Conservation (phyloP, 1,140 invertebrate genomes). For the Bombus affinis region DNA sequence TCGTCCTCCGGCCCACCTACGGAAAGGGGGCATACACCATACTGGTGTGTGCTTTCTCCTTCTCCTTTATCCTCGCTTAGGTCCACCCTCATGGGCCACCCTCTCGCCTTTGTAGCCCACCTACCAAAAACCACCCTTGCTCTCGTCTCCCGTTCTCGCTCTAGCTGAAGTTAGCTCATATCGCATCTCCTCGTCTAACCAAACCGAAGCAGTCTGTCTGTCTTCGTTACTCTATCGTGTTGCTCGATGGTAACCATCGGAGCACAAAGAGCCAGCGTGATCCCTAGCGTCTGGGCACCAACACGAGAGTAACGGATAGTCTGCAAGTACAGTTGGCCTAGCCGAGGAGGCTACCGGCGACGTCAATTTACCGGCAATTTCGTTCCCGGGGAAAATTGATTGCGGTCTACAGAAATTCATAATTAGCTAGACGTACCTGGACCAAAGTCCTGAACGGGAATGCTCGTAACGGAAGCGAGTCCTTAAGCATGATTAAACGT, state of each 20-base stretch:
- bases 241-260: conserved; percentile 65
- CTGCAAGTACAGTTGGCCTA: conserved; percentile 63
- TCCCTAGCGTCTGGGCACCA: conserved; percentile 65
- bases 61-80: conserved; percentile 83
- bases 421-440: conserved; percentile 65
- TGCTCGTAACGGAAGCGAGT: conserved; percentile 32
- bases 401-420: conserved; percentile 68
- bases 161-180: neutral
- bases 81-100: conserved; percentile 79
- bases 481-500: conserved; percentile 68
- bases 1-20: conserved; percentile 78
- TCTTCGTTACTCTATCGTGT: conserved; percentile 39
- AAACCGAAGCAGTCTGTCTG: conserved; percentile 12
- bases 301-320: conserved; percentile 54
- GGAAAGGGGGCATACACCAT: conserved; percentile 66
- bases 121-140: conserved; percentile 79
- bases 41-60: conserved; percentile 76
- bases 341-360: conserved; percentile 58
- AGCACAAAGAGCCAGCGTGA: conserved; percentile 67
- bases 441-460: conserved; percentile 55
- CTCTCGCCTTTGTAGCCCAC: conserved; percentile 80
- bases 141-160: conserved; percentile 26
- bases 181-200: neutral
- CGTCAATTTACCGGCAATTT: conserved; percentile 70
- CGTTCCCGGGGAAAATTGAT: conserved; percentile 71